phyloP scores from a whole-genome alignment of 2,113 vertebrate genomes.

The Raja brachyura region DNA sequence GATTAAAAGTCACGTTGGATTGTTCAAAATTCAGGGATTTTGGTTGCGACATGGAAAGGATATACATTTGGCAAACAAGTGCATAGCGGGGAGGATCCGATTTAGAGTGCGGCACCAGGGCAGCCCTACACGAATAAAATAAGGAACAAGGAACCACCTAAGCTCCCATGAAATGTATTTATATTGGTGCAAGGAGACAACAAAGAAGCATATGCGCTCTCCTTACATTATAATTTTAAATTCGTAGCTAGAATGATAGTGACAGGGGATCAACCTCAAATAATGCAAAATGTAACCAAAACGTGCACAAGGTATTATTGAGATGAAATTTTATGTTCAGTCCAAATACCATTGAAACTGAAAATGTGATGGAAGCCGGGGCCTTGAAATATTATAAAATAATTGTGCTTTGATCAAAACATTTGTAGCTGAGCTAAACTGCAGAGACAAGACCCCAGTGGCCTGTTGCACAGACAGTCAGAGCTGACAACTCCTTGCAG shows the following conservation, averaged over 20 bases:
- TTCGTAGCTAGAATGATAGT: not conserved
- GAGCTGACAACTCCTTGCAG: not conserved
- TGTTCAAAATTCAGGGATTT: not conserved
- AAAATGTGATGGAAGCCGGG: not conserved
- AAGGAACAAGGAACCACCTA: not conserved
- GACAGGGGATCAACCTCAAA: not conserved
- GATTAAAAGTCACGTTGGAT: not conserved
- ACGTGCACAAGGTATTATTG: not conserved
- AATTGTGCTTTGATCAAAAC: not conserved
- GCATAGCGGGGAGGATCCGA: not conserved
- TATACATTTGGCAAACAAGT: not conserved
- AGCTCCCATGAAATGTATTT: not conserved
- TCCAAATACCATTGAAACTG: not conserved
- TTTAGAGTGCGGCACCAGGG: not conserved
- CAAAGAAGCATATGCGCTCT: not conserved
- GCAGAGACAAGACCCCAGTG: not conserved
- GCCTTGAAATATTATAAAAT: not conserved
- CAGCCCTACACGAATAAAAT: not conserved
- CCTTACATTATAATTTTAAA: not conserved
- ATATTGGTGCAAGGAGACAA: not conserved
- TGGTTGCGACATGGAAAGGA: not conserved
- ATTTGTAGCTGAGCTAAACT: not conserved
- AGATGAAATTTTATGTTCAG: not conserved
- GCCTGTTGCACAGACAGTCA: conserved; percentile 11
- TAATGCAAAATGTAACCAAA: not conserved